phyloP scores from a whole-genome alignment of 1,140 invertebrate genomes.

The Platyscapa corneri region DNA sequence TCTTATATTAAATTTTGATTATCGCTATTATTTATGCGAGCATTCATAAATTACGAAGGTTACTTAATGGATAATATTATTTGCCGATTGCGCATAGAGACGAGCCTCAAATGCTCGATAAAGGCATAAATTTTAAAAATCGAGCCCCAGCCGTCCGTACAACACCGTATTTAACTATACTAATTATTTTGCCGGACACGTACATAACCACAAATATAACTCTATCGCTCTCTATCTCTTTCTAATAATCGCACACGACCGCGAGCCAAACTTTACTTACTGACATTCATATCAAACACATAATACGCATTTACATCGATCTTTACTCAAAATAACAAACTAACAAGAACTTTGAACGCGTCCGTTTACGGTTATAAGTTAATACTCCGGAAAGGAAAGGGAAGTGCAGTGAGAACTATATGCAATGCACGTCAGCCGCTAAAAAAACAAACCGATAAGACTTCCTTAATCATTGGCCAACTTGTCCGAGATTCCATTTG shows the following conservation, averaged over 20 bases:
- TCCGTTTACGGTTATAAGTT: constrained; percentile 11
- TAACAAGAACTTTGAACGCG: constrained; percentile 33
- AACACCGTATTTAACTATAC: constrained; percentile 24
- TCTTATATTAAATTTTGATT: constrained; percentile 26
- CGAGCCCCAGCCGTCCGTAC: constrained; percentile 4
- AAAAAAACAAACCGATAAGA: no score
- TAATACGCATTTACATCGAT: constrained; percentile 5
- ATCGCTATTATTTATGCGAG: not conserved
- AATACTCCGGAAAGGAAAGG: constrained; percentile 1
- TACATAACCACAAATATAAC: constrained; percentile 44
- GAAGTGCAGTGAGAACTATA: not conserved
- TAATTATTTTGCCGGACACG: constrained; percentile 48
- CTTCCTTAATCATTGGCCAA: no score
- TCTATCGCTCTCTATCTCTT: constrained; percentile 46
- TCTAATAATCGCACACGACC: constrained; percentile 47
- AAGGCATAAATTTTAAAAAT: constrained; percentile 28
- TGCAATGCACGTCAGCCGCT: constrained; percentile 12
- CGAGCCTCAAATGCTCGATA: not conserved
- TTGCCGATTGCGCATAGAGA: not conserved
- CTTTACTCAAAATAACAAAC: constrained; percentile 44
- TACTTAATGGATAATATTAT: not conserved
- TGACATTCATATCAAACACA: constrained; percentile 14
- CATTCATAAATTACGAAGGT: not conserved
- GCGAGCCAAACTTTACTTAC: constrained; percentile 19
- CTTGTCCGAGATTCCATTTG: no score